Conservation (phyloP, 2,797 vertebrate species). For the Phyllotis vaccarum region DNA sequence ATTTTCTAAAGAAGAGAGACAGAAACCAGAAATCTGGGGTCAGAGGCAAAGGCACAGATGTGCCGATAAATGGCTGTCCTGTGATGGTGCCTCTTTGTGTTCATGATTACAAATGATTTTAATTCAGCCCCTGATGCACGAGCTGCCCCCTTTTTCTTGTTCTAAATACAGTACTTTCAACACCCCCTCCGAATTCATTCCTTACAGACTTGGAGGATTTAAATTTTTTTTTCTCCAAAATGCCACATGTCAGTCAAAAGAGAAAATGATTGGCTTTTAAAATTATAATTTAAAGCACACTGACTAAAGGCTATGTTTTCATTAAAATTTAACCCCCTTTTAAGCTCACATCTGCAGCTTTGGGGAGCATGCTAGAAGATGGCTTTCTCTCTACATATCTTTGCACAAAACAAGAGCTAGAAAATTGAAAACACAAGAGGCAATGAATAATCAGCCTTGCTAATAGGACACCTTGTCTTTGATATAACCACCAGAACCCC, state of each 20-base stretch:
- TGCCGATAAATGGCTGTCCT: constrained; percentile 58
- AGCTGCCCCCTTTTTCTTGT: constrained; percentile 36
- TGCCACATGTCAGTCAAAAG: constrained; percentile 90
- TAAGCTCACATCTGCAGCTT: constrained; percentile 63
- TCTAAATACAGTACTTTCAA: constrained; percentile 80
- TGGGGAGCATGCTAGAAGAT: constrained; percentile 39
- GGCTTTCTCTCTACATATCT: not conserved
- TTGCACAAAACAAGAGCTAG: constrained; percentile 48
- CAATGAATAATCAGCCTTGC: not conserved
- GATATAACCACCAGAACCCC: not conserved
- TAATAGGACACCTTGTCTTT: not conserved
- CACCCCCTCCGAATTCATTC: constrained; percentile 84
- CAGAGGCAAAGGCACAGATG: constrained; percentile 73
- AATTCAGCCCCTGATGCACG: constrained; percentile 75
- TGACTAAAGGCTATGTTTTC: constrained; percentile 80
- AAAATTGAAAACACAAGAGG: constrained; percentile 48
- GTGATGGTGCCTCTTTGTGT: constrained; percentile 68
- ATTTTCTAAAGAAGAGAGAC: constrained; percentile 77
- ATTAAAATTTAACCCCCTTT: constrained; percentile 81
- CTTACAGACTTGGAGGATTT: constrained; percentile 86
- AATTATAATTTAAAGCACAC: constrained; percentile 86
- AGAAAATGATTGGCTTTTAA: constrained; percentile 89
- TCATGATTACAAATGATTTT: constrained; percentile 82
- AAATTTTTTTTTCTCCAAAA: constrained; percentile 85
- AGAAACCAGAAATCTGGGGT: constrained; percentile 77